Conservation (phyloP, 2,888 invertebrate genomes). For the Euzetes globulus region DNA sequence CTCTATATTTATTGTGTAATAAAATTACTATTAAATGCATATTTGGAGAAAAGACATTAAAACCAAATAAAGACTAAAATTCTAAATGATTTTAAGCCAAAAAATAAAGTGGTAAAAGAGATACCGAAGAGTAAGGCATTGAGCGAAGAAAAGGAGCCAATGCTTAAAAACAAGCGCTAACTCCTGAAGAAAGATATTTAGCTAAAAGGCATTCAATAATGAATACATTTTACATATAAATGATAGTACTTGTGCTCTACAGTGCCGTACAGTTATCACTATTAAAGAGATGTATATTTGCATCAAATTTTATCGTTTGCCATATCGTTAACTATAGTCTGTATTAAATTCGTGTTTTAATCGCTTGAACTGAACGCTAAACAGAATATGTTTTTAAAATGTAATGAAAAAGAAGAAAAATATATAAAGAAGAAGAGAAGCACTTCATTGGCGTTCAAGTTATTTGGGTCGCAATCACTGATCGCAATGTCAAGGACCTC, state of each 20-base stretch:
- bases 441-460: conserved; percentile 20
- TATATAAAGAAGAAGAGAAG: not conserved
- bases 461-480: conserved; percentile 21
- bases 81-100: not conserved
- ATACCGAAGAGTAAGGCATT: not conserved
- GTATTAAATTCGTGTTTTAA: not conserved
- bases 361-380: not conserved
- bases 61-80: not conserved
- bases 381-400: not conserved
- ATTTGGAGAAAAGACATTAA: not conserved
- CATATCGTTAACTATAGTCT: not conserved
- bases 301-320: conserved; percentile 12
- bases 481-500: conserved; percentile 29
- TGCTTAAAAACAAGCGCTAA: not conserved
- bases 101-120: not conserved
- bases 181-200: not conserved
- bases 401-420: not conserved
- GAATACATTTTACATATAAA: not conserved
- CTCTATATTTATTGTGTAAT: not conserved
- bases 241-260: not conserved
- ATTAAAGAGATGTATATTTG: not conserved
- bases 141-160: not conserved
- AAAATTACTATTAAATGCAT: conserved; percentile 5
- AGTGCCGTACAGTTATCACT: not conserved
- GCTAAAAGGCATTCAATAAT: conserved; percentile 17